Percentiles rank a stretch among this genome's conserved stretches.
These are phyloP conservation scores for Aphelinus atriplicis DNA, from an alignment of 1,140 invertebrate genomes.

Conservation along the genomic window DNA sequence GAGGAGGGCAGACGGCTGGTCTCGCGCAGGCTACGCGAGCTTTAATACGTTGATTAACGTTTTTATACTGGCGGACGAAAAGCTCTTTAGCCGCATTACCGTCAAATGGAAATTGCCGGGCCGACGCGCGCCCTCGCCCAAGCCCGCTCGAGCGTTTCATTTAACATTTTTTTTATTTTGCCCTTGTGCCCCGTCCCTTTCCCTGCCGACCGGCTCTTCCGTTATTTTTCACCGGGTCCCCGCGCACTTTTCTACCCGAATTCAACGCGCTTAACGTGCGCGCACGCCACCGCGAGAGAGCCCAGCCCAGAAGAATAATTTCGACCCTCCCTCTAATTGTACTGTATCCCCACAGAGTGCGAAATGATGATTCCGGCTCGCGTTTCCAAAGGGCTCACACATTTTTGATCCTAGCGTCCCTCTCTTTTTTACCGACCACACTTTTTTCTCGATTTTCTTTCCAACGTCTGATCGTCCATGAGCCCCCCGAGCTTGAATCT, in stretches of 20 bases:
- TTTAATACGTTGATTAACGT: conserved; percentile 28
- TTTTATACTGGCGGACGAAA: conserved; percentile 28
- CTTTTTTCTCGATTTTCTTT: too few relatives aligned
- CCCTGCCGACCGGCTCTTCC: not conserved
- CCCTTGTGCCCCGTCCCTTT: not conserved
- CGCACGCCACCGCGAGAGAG: not conserved
- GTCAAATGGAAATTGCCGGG: conserved; percentile 25
- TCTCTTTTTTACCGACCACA: not conserved
- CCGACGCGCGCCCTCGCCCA: not conserved
- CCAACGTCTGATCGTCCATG: too few relatives aligned
- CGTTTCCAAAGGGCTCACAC: not conserved
- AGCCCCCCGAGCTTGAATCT: too few relatives aligned
- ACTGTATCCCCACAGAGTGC: conserved; percentile 17
- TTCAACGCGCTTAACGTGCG: not conserved
- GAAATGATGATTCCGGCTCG: conserved; percentile 12
- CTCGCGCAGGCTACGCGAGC: too few relatives aligned
- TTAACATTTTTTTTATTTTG: conserved; percentile 17
- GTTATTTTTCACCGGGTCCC: conserved; percentile 12
- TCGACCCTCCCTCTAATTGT: conserved; percentile 17
- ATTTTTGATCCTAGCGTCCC: not conserved
- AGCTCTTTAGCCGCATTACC: conserved; percentile 33
- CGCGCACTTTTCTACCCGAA: not conserved
- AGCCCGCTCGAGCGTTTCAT: conserved; percentile 9
- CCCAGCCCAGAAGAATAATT: conserved; percentile 3
- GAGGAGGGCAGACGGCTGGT: not conserved